Evolutionary conservation across 2,113 vertebrate species (phyloP).

Genomic region (Chlamydotis undulata): DNA sequence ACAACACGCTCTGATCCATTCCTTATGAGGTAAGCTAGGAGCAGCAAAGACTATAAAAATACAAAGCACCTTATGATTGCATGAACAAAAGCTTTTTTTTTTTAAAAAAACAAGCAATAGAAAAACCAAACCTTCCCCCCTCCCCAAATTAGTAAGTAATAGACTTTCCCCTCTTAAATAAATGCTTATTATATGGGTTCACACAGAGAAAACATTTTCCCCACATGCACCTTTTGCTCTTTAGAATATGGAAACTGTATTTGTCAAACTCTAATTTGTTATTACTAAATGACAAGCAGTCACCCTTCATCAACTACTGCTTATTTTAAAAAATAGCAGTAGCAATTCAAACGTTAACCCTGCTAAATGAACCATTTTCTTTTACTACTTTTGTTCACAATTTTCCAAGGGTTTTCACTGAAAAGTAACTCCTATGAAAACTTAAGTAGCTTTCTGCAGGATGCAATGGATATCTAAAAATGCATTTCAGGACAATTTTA

Average conservation of each 20-base stretch:
- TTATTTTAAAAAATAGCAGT: not conserved
- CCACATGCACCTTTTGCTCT: not conserved
- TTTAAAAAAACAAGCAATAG: not conserved
- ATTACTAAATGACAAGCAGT: not conserved
- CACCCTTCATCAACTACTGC: not conserved
- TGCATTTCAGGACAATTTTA: not conserved
- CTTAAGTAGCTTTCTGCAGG: not conserved
- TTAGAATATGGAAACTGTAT: not conserved
- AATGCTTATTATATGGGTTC: not conserved
- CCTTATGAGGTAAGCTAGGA: conserved; percentile 96
- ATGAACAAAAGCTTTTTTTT: conserved; percentile 66
- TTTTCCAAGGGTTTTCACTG: not conserved
- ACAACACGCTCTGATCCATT: conserved; percentile 98
- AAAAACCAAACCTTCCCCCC: not conserved
- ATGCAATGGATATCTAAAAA: not conserved
- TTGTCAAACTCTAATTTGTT: not conserved
- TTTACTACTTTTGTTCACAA: conserved; percentile 1
- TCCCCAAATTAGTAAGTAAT: conserved; percentile 47
- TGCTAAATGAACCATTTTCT: conserved; percentile 17
- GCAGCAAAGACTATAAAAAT: conserved; percentile 88
- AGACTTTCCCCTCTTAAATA: not conserved
- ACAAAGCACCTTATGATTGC: conserved; percentile 79
- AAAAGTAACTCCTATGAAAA: conserved; percentile 4
- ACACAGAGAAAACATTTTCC: not conserved
- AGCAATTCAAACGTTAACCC: not conserved